Base-by-base conservation (phyloP, 1,140 invertebrate species). In the Artemia franciscana region DNA sequence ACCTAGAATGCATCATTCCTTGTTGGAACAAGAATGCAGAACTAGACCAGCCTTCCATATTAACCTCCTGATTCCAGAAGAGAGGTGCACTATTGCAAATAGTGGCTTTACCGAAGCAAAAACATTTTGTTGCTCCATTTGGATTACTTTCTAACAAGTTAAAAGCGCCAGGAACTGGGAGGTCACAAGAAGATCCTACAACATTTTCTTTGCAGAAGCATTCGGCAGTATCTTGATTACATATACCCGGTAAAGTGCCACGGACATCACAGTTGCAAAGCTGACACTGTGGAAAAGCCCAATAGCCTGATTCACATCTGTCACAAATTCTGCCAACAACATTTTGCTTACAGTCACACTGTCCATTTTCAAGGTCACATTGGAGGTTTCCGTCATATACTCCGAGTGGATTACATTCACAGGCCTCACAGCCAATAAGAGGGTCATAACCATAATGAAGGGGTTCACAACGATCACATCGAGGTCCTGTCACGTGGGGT, bases 91-190 rank as follows among this genome's bases (percentile, higher is more conserved):
- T 87, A 24, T 76, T 72, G 71, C 93, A 98, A 18, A 82, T 75
- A 2, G 83, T 84, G 0, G 92, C 92, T 69, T 90, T 91, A 2
- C 94, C 93, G 73, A 97, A 98, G 72, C 95, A 99, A 79, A 95
- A 98, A 72, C 95, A 98, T 67, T 91, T 85, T 1, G 90, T 95
- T 70, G 95, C 98, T 1, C 95, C 95, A 9, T 85, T 80, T 1
- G 85, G 82, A 72, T 98, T 96, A 26, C 69, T 73, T 18, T 79
- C 78, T 71, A 93, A 84, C 23, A 99, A 74, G 73, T 94, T 86
- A 73, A 91, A 99, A 3, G 88, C 91, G 56, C 91, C 92, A 24
- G 89, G 83, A 65, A 82, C 80, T 70, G 95, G 98, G 1, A 80
- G 73, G 65, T 93, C 86, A 72, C 95, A 98, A 0, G 80, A 78